Evolutionary conservation across 2,888 invertebrate species (phyloP), one percentile per base, ranked within the genome.

Genomic region (Fabriciana adippe): DNA sequence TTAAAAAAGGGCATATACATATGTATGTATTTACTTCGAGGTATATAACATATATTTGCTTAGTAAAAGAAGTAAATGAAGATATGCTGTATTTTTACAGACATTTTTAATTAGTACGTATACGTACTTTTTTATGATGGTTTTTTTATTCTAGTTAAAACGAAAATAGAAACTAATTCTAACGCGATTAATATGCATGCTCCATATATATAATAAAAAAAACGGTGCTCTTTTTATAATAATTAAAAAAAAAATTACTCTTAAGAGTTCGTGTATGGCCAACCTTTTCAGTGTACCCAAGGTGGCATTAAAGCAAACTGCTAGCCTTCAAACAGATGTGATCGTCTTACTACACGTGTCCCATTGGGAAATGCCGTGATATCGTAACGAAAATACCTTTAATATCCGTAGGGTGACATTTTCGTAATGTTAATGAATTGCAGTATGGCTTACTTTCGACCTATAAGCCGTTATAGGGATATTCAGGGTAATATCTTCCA

Each of bases 281-380:
- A 15, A n/a, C 59, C 48, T 26, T 48, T 26, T 5, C 35, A 8
- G 1, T 47, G 16, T 59, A 31, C 3, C 59, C 47, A 48, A 59
- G 59, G 59, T 31, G n/a, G 26, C 48, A 48, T 59, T 59, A 48
- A 67, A 55, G 15, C 50, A 48, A 67, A 64, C 67, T 48, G 54
- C 55, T 16, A 64, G 67, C 59, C 16, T 18, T 26, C 63, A 47
- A 53, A 59, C 67, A 67, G 67, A 64, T 67, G 67, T 45, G 64
- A 59, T 54, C 64, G 41, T 67, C 31, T 67, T 57, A 16, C 18
- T 26, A 16, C 48, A 14, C 14, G 26, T 13, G 47, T 48, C 6
- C 21, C 57, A 8, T 47, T 6, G 47, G 48, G 59, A 47, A 26
- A 11, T 57, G 47, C 26, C 48, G 48, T 45, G 26, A 59, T 26